Conservation (phyloP, 2,797 vertebrate genomes). For the Leucoraja ocellata region DNA sequence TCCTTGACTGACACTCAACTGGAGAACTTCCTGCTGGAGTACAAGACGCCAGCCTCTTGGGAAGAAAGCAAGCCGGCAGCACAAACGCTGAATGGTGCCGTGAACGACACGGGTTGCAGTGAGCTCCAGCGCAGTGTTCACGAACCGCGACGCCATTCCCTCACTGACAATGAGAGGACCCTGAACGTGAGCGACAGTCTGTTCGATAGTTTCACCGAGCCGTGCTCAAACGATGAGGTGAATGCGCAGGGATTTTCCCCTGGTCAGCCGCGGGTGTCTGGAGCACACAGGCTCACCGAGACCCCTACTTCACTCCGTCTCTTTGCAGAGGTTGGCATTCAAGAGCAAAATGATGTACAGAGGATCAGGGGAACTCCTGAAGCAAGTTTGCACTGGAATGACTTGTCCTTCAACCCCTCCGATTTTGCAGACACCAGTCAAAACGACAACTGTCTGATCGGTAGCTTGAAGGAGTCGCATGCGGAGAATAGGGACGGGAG, state of each 20-base stretch:
- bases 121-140: conserved; percentile 41
- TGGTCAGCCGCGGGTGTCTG: neutral
- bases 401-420: conserved; percentile 69
- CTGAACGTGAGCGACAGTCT: conserved; percentile 79
- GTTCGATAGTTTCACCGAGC: conserved; percentile 77
- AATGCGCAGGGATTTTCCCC: neutral
- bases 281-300: neutral
- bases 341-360: conserved; percentile 11
- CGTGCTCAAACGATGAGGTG: conserved; percentile 47
- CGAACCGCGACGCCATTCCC: neutral
- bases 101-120: conserved; percentile 38
- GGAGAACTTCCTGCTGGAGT: conserved; percentile 73
- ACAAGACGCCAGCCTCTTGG: conserved; percentile 62
- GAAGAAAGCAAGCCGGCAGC: conserved; percentile 41
- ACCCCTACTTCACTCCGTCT: neutral
- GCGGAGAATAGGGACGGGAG: neutral
- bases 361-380: conserved; percentile 47
- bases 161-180: conserved; percentile 52
- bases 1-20: conserved; percentile 85
- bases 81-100: conserved; percentile 37
- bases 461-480: neutral
- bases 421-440: conserved; percentile 71
- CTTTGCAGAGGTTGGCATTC: neutral
- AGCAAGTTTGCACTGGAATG: conserved; percentile 53
- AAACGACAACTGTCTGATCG: conserved; percentile 17